Conservation (phyloP, 2,797 vertebrate genomes). For the Coregonus ussuriensis region DNA sequence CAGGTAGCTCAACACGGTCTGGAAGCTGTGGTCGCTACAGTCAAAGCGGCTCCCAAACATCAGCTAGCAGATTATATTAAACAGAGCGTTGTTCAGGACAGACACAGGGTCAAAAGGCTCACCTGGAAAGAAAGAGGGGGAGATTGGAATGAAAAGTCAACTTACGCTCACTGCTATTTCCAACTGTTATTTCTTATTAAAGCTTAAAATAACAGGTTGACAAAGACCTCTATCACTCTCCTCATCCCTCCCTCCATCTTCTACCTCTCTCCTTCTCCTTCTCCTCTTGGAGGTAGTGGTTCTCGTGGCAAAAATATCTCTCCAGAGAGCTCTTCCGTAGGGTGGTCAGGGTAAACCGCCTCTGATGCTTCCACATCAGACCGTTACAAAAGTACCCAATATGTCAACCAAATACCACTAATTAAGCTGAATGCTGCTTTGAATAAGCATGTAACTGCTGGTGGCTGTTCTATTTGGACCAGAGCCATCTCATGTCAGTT, state of each 20-base stretch:
- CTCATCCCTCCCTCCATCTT: too few species aligned
- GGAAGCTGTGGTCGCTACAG: conserved; percentile 67
- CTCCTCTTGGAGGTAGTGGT: conserved; percentile 62
- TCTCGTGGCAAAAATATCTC: conserved; percentile 69
- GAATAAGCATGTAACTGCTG: neutral
- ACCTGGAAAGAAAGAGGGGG: conserved; percentile 45
- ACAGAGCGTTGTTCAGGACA: conserved; percentile 70
- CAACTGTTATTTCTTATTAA: too few species aligned
- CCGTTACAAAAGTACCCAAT: conserved; percentile 55
- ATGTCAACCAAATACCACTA: too few species aligned
- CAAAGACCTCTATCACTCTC: conserved; percentile 17
- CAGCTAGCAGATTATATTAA: conserved; percentile 79
- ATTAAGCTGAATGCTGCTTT: conserved; percentile 71
- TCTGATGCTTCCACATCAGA: conserved; percentile 69
- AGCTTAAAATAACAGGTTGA: too few species aligned
- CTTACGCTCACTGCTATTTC: too few species aligned
- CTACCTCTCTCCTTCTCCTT: conserved; percentile 45
- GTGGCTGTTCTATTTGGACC: too few species aligned
- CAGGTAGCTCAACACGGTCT: conserved; percentile 66
- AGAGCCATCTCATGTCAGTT: too few species aligned
- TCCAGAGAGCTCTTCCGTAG: conserved; percentile 66
- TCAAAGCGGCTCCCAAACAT: conserved; percentile 76
- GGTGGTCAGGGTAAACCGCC: conserved; percentile 71
- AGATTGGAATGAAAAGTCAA: too few species aligned
- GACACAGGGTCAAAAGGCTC: conserved; percentile 67